A percentile compares a stretch with the other conserved stretches of the same genome.
Evolutionary conservation across 2,797 vertebrate genomes (phyloP).

Genomic region (Nannoperca australis): DNA sequence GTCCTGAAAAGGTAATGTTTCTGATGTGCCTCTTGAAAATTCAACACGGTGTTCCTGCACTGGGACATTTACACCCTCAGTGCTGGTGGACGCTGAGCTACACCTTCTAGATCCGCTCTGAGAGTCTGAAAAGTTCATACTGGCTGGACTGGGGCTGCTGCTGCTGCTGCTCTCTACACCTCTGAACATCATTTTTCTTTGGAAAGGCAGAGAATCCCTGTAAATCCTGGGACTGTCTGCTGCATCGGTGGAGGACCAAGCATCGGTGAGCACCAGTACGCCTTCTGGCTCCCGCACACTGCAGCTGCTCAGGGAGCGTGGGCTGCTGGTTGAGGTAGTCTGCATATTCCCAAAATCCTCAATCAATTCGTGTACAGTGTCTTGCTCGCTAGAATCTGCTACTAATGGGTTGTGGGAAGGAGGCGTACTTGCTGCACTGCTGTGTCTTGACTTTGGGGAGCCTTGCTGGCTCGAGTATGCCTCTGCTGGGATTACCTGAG

Average conservation of each 20-base stretch:
- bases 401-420: conserved; percentile 22
- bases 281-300: conserved; percentile 78
- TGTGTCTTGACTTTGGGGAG: conserved; percentile 53
- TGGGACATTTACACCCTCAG: conserved; percentile 55
- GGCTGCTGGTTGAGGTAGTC: conserved; percentile 51
- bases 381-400: conserved; percentile 43
- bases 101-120: conserved; percentile 46
- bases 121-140: conserved; percentile 66
- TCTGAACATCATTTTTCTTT: conserved; percentile 45
- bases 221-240: conserved; percentile 76
- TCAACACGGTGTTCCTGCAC: conserved; percentile 52
- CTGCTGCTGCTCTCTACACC: conserved; percentile 65
- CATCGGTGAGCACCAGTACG: conserved; percentile 79
- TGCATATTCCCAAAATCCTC: conserved; percentile 65
- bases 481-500: conserved; percentile 87
- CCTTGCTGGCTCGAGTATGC: conserved; percentile 84
- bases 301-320: conserved; percentile 65
- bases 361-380: conserved; percentile 38
- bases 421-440: conserved; percentile 39
- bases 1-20: conserved; percentile 22
- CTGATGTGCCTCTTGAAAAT: conserved; percentile 27
- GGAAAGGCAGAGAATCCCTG: conserved; percentile 51
- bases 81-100: conserved; percentile 56
- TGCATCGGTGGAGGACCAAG: conserved; percentile 87
- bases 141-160: conserved; percentile 66